phyloP scores from a whole-genome alignment of 2,113 vertebrate species.

The Apaloderma vittatum region DNA sequence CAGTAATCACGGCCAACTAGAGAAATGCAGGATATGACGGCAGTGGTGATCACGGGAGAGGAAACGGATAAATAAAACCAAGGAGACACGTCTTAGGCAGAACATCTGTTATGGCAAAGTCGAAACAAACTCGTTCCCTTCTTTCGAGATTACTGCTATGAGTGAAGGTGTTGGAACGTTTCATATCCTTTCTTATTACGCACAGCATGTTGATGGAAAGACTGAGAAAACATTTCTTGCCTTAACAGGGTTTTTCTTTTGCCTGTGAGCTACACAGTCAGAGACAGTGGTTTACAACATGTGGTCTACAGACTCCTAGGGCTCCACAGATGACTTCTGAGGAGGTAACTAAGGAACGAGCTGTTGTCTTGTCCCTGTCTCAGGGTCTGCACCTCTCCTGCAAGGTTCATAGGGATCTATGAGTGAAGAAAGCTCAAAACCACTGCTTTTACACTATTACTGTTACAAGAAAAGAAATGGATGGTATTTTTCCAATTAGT shows the following conservation, averaged over 20 bases:
- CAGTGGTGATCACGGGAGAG: background rate
- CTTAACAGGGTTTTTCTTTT: background rate
- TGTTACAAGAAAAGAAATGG: background rate
- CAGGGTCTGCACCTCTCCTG: background rate
- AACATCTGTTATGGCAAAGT: background rate
- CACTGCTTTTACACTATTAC: background rate
- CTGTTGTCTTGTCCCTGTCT: background rate
- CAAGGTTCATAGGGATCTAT: background rate
- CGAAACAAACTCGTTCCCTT: background rate
- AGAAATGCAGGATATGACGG: background rate
- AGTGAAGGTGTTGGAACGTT: background rate
- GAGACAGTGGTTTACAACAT: background rate
- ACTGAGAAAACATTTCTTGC: accelerated
- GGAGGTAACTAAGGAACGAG: background rate
- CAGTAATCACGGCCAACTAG: background rate
- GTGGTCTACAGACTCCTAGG: background rate
- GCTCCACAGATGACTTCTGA: background rate
- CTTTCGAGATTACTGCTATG: background rate
- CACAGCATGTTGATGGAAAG: background rate
- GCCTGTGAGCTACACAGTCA: background rate
- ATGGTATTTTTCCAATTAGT: conserved; percentile 6
- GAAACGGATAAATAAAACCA: background rate
- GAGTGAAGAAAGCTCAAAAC: background rate
- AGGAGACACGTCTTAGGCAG: background rate
- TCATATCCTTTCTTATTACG: background rate